Conservation (phyloP, 2,113 vertebrate species). For the Trichomycterus rosablanca region DNA sequence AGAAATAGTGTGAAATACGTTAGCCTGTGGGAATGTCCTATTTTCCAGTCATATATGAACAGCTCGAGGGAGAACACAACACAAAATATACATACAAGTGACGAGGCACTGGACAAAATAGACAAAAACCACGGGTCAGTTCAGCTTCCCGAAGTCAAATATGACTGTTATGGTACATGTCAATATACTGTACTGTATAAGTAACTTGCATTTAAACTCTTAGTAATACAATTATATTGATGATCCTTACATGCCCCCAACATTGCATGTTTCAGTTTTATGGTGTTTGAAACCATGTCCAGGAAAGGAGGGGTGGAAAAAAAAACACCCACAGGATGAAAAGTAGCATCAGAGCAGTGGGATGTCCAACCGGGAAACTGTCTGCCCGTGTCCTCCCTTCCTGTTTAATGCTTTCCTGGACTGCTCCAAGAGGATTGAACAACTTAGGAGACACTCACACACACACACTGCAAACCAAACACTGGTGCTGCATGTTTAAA, state of each 20-base stretch:
- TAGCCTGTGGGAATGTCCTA: slow-evolving; percentile 4
- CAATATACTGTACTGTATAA: slow-evolving; percentile 58
- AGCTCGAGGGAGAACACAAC: slow-evolving; percentile 18
- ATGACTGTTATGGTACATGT: slow-evolving; percentile 64
- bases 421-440: background rate
- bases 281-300: too few relatives aligned
- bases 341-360: slow-evolving; percentile 18
- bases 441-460: slow-evolving; percentile 8
- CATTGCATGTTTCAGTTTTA: too few relatives aligned
- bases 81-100: slow-evolving; percentile 12
- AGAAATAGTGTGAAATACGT: slow-evolving; percentile 11
- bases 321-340: slow-evolving; percentile 1
- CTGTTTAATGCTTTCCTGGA: slow-evolving; percentile 14
- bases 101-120: slow-evolving; percentile 28
- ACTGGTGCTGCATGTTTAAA: slow-evolving; percentile 24
- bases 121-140: slow-evolving; percentile 2
- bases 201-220: slow-evolving; percentile 58
- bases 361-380: slow-evolving; percentile 17
- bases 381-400: slow-evolving; percentile 25
- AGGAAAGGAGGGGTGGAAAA: slow-evolving; percentile 37
- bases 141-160: slow-evolving; percentile 42
- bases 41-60: slow-evolving; percentile 27
- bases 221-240: slow-evolving; percentile 60
- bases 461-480: slow-evolving; percentile 11
- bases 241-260: too few relatives aligned